phyloP scores from a whole-genome alignment of 2,888 invertebrate genomes.

The Troilus luridus region DNA sequence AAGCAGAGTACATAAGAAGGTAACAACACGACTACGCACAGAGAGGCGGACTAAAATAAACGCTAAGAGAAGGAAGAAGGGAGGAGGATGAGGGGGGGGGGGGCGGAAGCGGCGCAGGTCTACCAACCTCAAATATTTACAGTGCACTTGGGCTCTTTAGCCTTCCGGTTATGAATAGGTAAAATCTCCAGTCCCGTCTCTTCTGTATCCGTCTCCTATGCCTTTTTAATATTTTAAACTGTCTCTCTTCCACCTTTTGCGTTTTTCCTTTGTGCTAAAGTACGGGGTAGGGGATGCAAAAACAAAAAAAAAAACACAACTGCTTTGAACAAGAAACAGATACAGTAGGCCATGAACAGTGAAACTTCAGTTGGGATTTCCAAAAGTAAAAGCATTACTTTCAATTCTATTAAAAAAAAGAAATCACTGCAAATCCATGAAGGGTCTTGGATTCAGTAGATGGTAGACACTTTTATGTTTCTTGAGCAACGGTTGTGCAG shows the following conservation, averaged over 20 bases:
- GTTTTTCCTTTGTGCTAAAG: neutral
- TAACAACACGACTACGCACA: neutral
- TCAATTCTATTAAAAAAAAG: too few species aligned
- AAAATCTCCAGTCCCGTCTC: conserved; percentile 39
- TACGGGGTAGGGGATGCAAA: neutral
- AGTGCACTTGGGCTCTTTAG: conserved; percentile 48
- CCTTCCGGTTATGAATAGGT: conserved; percentile 49
- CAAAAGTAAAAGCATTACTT: neutral
- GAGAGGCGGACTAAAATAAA: neutral
- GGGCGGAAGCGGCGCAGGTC: neutral
- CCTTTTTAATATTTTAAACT: conserved; percentile 37
- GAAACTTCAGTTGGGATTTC: neutral
- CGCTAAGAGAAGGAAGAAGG: neutral
- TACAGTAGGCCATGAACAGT: neutral
- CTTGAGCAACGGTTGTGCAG: too few species aligned
- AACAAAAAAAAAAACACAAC: neutral
- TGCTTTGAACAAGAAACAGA: neutral
- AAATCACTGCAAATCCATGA: too few species aligned
- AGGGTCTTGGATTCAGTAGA: too few species aligned
- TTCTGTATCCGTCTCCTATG: neutral
- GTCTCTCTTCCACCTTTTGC: neutral
- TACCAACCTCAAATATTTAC: conserved; percentile 51
- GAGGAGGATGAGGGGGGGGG: neutral
- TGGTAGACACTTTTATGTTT: too few species aligned
- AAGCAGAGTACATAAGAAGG: neutral